Conservation (phyloP, 2,888 invertebrate species). For the Crocallis elinguaria region DNA sequence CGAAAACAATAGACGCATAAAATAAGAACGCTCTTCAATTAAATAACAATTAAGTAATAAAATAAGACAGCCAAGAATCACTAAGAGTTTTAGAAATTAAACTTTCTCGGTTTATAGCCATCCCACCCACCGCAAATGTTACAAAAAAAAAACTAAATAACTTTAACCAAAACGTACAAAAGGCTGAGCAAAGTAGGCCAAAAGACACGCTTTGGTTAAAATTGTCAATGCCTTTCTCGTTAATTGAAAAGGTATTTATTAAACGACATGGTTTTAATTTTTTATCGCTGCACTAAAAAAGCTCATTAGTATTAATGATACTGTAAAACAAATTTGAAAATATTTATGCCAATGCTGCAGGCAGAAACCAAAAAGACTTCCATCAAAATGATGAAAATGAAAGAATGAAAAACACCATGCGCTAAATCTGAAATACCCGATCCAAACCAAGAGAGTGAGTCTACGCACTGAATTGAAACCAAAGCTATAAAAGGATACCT, state of each 20-base stretch:
- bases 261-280: constrained; percentile 17
- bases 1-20: neutral
- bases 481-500: constrained; percentile 42
- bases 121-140: constrained; percentile 29
- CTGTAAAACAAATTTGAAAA: neutral
- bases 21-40: constrained; percentile 9
- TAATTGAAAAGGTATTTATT: constrained; percentile 32
- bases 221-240: constrained; percentile 40
- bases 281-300: neutral
- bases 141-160: constrained; percentile 18
- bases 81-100: constrained; percentile 21
- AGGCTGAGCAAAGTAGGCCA: constrained; percentile 50
- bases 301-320: constrained; percentile 4
- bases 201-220: constrained; percentile 51
- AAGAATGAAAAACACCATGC: constrained; percentile 13
- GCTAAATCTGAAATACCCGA: neutral
- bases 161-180: constrained; percentile 40
- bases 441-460: constrained; percentile 3
- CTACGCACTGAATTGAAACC: constrained; percentile 22
- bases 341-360: neutral
- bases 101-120: constrained; percentile 31
- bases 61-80: constrained; percentile 12
- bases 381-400: constrained; percentile 4
- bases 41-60: constrained; percentile 19
- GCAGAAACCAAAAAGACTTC: neutral